Evolutionary conservation across 2,888 invertebrate genomes (phyloP).

Genomic region (Nomada ruficornis): DNA sequence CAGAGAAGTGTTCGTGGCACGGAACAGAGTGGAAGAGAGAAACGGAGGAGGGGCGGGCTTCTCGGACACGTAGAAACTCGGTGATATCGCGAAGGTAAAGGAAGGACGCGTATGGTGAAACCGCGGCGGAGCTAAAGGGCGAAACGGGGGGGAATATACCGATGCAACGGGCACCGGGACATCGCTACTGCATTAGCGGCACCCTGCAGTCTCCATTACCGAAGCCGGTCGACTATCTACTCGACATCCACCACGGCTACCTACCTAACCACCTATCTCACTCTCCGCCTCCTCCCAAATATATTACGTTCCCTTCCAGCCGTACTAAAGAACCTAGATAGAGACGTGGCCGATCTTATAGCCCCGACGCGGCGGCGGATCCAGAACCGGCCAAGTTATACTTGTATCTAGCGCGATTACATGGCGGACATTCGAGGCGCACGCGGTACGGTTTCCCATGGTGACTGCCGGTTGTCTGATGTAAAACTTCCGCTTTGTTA

Average conservation of each 20-base stretch:
- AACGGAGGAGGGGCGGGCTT: not conserved
- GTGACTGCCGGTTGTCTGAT: too few species aligned
- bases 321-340: slow-evolving; percentile 77
- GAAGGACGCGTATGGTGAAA: slow-evolving; percentile 56
- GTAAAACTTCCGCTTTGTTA: too few species aligned
- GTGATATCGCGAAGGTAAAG: slow-evolving; percentile 66
- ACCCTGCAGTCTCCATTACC: slow-evolving; percentile 84
- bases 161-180: slow-evolving; percentile 77
- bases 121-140: slow-evolving; percentile 59
- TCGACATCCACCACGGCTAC: slow-evolving; percentile 80
- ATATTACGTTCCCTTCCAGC: slow-evolving; percentile 75
- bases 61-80: slow-evolving; percentile 56
- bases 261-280: slow-evolving; percentile 78
- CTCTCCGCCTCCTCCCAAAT: slow-evolving; percentile 77
- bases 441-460: too few species aligned
- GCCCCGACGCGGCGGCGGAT: slow-evolving; percentile 64
- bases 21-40: slow-evolving; percentile 2
- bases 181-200: slow-evolving; percentile 85
- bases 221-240: slow-evolving; percentile 78
- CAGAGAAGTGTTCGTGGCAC: slow-evolving; percentile 16
- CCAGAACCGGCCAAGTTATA: slow-evolving; percentile 31
- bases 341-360: slow-evolving; percentile 81
- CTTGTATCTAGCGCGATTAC: slow-evolving; percentile 27
- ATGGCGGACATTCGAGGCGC: not conserved
- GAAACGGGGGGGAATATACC: slow-evolving; percentile 68